A percentile compares a stretch with the other conserved stretches of the same genome.
Evolutionary conservation across 1,140 invertebrate species (phyloP).

Genomic region (Eurosta solidaginis): DNA sequence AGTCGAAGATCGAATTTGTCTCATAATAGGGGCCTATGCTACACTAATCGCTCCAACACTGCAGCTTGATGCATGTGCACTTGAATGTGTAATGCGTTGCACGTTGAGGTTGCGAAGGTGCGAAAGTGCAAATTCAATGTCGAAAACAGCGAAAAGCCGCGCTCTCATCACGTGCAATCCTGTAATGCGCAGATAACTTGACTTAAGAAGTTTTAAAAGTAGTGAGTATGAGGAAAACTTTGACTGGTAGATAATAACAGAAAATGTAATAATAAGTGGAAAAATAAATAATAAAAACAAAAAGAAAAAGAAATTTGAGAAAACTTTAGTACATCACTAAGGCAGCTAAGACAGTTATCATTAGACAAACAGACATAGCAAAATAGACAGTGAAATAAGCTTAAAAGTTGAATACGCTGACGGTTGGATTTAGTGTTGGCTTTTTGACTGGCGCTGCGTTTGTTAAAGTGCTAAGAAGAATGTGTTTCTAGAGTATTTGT

Average conservation of each 20-base stretch:
- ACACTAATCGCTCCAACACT: neutral
- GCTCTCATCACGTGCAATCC: neutral
- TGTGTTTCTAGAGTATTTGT: too few relatives aligned
- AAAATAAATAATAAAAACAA: neutral
- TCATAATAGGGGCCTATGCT: neutral
- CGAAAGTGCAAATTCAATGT: slow-evolving; percentile 9
- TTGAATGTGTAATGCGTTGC: too few relatives aligned
- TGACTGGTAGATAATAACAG: neutral
- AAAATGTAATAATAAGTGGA: neutral
- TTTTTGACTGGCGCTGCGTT: neutral
- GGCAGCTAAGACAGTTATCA: neutral
- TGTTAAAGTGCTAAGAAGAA: too few relatives aligned
- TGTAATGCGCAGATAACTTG: slow-evolving; percentile 12
- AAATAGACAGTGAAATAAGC: neutral
- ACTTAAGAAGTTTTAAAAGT: neutral
- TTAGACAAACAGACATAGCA: neutral
- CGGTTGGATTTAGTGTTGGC: neutral
- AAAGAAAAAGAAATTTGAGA: neutral
- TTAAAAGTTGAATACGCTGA: neutral
- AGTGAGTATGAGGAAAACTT: neutral
- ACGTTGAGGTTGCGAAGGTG: neutral
- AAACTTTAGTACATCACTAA: neutral
- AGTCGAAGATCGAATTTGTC: too few relatives aligned
- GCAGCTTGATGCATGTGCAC: neutral
- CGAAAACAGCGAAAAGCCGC: slow-evolving; percentile 6